Evolutionary conservation across 2,113 vertebrate genomes (phyloP), one percentile per base, ranked within the genome.

Genomic region (Grantiella picta): DNA sequence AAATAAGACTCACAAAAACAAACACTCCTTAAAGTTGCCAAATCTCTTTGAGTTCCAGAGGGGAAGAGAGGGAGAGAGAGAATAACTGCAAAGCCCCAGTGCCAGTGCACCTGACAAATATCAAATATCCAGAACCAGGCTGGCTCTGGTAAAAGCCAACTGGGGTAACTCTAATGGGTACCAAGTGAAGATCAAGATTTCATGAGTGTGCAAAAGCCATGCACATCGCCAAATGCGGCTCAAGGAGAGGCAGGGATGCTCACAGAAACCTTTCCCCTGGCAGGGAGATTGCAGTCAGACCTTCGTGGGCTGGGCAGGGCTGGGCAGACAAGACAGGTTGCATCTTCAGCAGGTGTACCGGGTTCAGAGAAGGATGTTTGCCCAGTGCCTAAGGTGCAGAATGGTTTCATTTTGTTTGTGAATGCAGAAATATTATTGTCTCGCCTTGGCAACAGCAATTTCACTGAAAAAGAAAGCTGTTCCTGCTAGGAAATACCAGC

Each of bases 361-460:
- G 54, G 33, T 35, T 83, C 1, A 6, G 54, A 90, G 68, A 63
- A 71, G 52, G 52, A 83, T 93, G 72, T 81, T 33, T 78, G 52
- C 47, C 83, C 56, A 2, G 56, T 36, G 92, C 96, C 91, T 68
- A 56, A 75, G 86, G 82, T 82, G 53, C 56, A 83, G 69, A 95
- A 93, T 1, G 5, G 69, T 86, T 96, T 94, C n/a, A 90, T 94
- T 93, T 92, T 91, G 60, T 91, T 88, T 90, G 84, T 73, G 91
- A 94, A 94, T 89, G 94, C 64, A 86, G 71, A 89, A 94, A 92
- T 79, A 86, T 60, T 91, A 91, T 69, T 73, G 79, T 91, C 86
- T 95, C 84, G 80, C 92, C 88, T 86, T 91, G 76, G 80, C 76
- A 97, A 86, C 86, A 77, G 76, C 57, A 93, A 73, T 94, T 94